phyloP scores from a whole-genome alignment of 2,888 invertebrate genomes.

The Patella pellucida region DNA sequence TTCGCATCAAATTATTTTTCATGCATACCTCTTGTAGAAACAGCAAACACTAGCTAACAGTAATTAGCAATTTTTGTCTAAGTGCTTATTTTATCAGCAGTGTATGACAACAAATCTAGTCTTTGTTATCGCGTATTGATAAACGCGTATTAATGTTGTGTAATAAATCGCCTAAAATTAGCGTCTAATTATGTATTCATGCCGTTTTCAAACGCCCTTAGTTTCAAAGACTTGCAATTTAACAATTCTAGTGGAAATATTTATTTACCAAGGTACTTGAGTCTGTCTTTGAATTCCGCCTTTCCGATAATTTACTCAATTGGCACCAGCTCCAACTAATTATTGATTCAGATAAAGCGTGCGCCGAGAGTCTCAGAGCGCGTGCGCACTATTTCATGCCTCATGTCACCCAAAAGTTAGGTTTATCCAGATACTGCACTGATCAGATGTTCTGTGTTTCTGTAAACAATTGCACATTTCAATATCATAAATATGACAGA shows the following conservation, averaged over 20 bases:
- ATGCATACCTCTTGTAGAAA: no score
- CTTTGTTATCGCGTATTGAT: neutral
- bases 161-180: slow-evolving; percentile 4
- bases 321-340: neutral
- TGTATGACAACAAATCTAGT: neutral
- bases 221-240: slow-evolving; percentile 7
- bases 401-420: neutral
- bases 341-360: slow-evolving; percentile 6
- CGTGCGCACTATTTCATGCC: slow-evolving; percentile 7
- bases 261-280: slow-evolving; percentile 10
- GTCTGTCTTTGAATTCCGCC: slow-evolving; percentile 8
- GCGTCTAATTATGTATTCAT: slow-evolving; percentile 4
- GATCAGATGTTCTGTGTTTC: slow-evolving; percentile 6
- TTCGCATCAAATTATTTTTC: no score
- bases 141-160: slow-evolving; percentile 5
- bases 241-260: slow-evolving; percentile 11
- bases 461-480: slow-evolving; percentile 10
- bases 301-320: slow-evolving; percentile 6
- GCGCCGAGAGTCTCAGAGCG: neutral
- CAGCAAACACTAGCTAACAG: no score
- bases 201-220: slow-evolving; percentile 1
- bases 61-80: no score
- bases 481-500: slow-evolving; percentile 3
- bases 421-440: neutral
- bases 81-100: no score